These are phyloP conservation scores for Carposina sasakii DNA, from an alignment of 1,140 invertebrate species.

Conservation along the genomic window DNA sequence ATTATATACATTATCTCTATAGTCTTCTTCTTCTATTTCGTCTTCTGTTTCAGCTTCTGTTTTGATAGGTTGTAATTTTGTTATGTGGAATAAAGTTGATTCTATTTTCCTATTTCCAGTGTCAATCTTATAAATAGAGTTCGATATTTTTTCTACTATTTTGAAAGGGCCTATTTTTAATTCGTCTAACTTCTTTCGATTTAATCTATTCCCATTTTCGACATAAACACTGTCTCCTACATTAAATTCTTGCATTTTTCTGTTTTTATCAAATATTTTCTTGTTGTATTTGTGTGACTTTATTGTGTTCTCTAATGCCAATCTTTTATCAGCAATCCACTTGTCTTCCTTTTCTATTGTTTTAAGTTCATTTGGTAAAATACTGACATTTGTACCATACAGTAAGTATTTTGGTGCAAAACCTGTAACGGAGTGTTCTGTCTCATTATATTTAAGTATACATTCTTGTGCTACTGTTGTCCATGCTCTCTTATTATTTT, in stretches of 20 bases:
- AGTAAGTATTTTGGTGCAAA: constrained; percentile 45
- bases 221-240: constrained; percentile 4
- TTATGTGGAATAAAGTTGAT: not conserved
- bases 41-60: too few species aligned
- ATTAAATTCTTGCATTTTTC: not conserved
- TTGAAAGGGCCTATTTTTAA: constrained; percentile 1
- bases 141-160: not conserved
- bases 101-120: not conserved
- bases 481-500: too few species aligned
- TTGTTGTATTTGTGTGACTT: constrained; percentile 13
- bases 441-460: constrained; percentile 48
- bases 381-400: constrained; percentile 33
- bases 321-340: constrained; percentile 11
- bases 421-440: constrained; percentile 38
- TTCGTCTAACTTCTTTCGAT: constrained; percentile 7
- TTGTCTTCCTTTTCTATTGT: constrained; percentile 8
- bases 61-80: too few species aligned
- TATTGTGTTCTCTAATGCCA: constrained; percentile 5
- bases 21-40: too few species aligned
- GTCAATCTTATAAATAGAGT: constrained; percentile 3
- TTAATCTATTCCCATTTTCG: constrained; percentile 8
- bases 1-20: too few species aligned
- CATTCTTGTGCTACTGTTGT: constrained; percentile 17
- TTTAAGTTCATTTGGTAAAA: constrained; percentile 34
- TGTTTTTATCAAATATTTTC: constrained; percentile 6